Evolutionary conservation across 2,113 vertebrate species (phyloP).

Genomic region (Seriola rivoliana): DNA sequence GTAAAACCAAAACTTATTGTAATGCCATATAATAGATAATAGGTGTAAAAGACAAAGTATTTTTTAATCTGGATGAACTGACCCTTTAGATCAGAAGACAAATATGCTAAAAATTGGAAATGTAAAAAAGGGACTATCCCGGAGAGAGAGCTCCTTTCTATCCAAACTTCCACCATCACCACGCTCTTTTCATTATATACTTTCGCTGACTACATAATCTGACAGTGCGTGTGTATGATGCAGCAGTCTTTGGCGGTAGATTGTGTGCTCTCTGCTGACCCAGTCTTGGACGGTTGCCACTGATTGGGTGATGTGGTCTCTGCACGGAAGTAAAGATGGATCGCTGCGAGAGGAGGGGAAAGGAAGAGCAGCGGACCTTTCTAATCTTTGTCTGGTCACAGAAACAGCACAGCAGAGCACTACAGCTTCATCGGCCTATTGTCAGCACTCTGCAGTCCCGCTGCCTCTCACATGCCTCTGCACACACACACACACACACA

Average conservation of each 20-base stretch:
- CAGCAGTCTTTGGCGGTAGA: slow-evolving; percentile 3
- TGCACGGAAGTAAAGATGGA: slow-evolving; percentile 43
- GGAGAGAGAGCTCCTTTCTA: neutral
- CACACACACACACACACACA: slow-evolving; percentile 14
- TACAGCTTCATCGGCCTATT: slow-evolving; percentile 50
- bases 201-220: neutral
- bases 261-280: slow-evolving; percentile 16
- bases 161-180: neutral
- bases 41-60: neutral
- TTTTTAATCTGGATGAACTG: neutral
- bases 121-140: neutral
- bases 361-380: slow-evolving; percentile 33
- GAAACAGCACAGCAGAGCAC: slow-evolving; percentile 47
- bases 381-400: slow-evolving; percentile 55
- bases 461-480: slow-evolving; percentile 13
- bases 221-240: neutral
- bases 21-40: too few relatives aligned
- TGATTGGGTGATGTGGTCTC: slow-evolving; percentile 37
- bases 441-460: slow-evolving; percentile 56
- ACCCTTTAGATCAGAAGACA: neutral
- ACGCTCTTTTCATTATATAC: neutral
- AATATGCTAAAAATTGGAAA: neutral
- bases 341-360: slow-evolving; percentile 17
- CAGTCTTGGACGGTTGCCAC: slow-evolving; percentile 33
- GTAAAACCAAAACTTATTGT: too few relatives aligned